These are phyloP conservation scores for Micronycteris hirsuta DNA, from an alignment of 2,113 vertebrate genomes.

Conservation along the genomic window DNA sequence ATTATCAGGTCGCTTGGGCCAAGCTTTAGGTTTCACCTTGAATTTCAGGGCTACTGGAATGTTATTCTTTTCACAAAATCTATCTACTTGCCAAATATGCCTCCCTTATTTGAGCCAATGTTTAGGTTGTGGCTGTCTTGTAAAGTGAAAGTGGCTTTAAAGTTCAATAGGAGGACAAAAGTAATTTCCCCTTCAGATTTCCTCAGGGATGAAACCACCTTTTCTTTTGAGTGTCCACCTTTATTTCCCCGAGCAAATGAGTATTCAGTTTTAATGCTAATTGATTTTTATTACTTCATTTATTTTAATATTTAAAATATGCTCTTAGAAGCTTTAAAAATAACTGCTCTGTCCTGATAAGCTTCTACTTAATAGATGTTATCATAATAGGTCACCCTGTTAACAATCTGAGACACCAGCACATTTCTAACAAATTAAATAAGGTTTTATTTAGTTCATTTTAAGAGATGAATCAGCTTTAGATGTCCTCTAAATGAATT, in stretches of 20 bases:
- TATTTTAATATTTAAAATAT: constrained; percentile 57
- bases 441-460: constrained; percentile 49
- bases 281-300: constrained; percentile 46
- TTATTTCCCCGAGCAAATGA: background rate
- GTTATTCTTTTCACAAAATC: background rate
- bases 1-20: background rate
- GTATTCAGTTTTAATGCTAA: constrained; percentile 34
- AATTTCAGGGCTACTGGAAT: background rate
- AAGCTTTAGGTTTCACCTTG: background rate
- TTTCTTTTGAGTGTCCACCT: background rate
- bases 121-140: background rate
- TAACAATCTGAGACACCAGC: background rate
- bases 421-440: constrained; percentile 54
- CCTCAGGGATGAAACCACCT: background rate
- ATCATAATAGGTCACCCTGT: background rate
- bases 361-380: background rate
- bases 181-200: background rate
- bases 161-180: constrained; percentile 1
- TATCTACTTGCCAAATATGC: background rate
- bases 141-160: background rate
- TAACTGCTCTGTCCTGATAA: background rate
- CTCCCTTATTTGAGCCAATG: background rate
- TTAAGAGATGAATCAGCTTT: constrained; percentile 52
- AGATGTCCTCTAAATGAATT: constrained; percentile 52
- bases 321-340: constrained; percentile 47